Conservation (phyloP, 2,113 vertebrate species). For the Dicerorhinus sumatrensis region DNA sequence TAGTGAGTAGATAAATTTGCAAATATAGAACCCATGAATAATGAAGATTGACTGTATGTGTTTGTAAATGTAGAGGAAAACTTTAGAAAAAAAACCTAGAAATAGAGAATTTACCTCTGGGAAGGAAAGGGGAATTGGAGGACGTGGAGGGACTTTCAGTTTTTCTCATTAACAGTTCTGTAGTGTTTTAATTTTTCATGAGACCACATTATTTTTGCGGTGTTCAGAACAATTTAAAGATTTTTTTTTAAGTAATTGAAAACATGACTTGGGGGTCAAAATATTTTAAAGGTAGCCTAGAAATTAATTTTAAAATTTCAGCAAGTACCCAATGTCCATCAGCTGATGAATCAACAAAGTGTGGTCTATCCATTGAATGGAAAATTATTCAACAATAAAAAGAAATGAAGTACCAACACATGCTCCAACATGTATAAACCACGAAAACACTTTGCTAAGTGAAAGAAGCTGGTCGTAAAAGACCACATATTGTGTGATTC, state of each 20-base stretch:
- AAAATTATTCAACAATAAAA: background rate
- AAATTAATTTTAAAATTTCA: background rate
- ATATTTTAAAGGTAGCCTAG: background rate
- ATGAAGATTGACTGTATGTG: too few species aligned
- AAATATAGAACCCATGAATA: too few species aligned
- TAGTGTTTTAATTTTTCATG: background rate
- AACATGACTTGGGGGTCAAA: background rate
- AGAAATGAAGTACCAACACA: background rate
- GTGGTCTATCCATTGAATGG: background rate
- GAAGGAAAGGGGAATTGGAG: background rate
- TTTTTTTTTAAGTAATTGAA: background rate
- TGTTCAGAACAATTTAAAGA: background rate
- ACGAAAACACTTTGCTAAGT: background rate
- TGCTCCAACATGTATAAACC: background rate
- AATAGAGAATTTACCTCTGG: background rate
- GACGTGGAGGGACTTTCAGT: too few species aligned
- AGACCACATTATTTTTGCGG: background rate
- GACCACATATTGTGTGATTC: too few species aligned
- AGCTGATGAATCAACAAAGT: background rate
- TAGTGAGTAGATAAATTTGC: too few species aligned
- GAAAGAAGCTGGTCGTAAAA: background rate
- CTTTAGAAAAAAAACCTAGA: background rate
- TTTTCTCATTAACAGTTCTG: too few species aligned
- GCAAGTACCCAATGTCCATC: background rate
- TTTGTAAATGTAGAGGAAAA: background rate